Conservation (phyloP, 2,888 invertebrate genomes). For the Folsomia candida region DNA sequence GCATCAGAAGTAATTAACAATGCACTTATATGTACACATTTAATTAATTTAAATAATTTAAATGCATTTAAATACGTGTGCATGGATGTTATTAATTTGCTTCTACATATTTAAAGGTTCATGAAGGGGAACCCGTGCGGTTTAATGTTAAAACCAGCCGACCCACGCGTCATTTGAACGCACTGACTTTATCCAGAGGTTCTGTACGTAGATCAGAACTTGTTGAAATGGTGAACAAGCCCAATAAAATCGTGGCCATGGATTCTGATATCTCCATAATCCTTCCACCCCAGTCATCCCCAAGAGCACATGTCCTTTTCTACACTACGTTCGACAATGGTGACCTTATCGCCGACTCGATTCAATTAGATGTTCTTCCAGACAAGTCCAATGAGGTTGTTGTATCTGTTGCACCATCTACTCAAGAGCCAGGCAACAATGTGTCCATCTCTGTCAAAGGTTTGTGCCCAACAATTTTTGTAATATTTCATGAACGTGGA, state of each 20-base stretch:
- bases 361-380: slow-evolving; percentile 76
- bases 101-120: too few relatives aligned
- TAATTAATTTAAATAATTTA: too few relatives aligned
- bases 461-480: slow-evolving; percentile 70
- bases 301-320: slow-evolving; percentile 74
- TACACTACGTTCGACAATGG: slow-evolving; percentile 66
- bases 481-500: neutral
- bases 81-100: too few relatives aligned
- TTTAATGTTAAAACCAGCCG: slow-evolving; percentile 72
- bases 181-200: slow-evolving; percentile 76
- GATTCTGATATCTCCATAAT: slow-evolving; percentile 13
- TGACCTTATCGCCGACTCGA: slow-evolving; percentile 76
- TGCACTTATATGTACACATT: too few relatives aligned
- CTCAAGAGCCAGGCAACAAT: slow-evolving; percentile 72
- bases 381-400: slow-evolving; percentile 75
- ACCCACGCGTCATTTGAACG: slow-evolving; percentile 70
- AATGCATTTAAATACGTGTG: too few relatives aligned
- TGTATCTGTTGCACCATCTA: slow-evolving; percentile 58
- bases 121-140: slow-evolving; percentile 67
- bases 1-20: neutral
- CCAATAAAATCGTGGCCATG: neutral
- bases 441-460: slow-evolving; percentile 75
- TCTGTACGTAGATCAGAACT: slow-evolving; percentile 74
- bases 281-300: slow-evolving; percentile 71
- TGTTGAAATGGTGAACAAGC: slow-evolving; percentile 53